A percentile compares a stretch with the other conserved stretches of the same genome.
Conservation (phyloP, 64 coral and sea anemone genomes). For the Stichodactyla helianthus region DNA sequence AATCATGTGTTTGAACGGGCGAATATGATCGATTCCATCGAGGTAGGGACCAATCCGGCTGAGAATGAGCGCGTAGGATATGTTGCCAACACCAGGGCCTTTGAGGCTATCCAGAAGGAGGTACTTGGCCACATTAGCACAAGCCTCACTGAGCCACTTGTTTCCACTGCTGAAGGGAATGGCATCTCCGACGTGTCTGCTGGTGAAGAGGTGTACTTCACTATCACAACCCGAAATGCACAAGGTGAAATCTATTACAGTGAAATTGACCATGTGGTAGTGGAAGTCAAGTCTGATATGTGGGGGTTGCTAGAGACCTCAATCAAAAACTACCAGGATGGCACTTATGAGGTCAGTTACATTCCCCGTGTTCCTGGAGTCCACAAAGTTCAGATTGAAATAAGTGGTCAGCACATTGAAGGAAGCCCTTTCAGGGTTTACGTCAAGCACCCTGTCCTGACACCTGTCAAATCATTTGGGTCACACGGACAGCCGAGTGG, state of each 20-base stretch:
- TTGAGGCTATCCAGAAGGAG: slow-evolving; percentile 40
- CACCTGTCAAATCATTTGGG: slow-evolving; percentile 77
- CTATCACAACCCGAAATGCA: slow-evolving; percentile 67
- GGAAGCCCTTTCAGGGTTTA: slow-evolving; percentile 60
- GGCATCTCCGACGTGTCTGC: slow-evolving; percentile 59
- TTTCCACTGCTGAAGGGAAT: slow-evolving; percentile 67
- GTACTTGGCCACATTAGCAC: slow-evolving; percentile 62
- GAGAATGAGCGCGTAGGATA: slow-evolving; percentile 63
- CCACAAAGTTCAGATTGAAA: slow-evolving; percentile 58
- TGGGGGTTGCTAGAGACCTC: slow-evolving; percentile 56
- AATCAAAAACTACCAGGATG: slow-evolving; percentile 58
- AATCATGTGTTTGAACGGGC: slow-evolving; percentile 52
- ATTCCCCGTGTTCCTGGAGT: slow-evolving; percentile 54
- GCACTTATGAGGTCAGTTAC: slow-evolving; percentile 64
- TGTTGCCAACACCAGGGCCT: slow-evolving; percentile 48
- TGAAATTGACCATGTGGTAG: slow-evolving; percentile 62
- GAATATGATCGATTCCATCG: slow-evolving; percentile 15
- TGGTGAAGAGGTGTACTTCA: slow-evolving; percentile 69
- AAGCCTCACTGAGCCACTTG: slow-evolving; percentile 61
- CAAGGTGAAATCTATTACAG: slow-evolving; percentile 76
- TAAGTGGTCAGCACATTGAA: slow-evolving; percentile 68
- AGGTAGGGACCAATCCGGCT: slow-evolving; percentile 67
- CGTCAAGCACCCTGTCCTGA: slow-evolving; percentile 68
- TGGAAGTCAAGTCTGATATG: slow-evolving; percentile 50
- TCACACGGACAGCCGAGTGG: slow-evolving; percentile 62